Evolutionary conservation across 2,888 invertebrate species (phyloP), one percentile per base, ranked within the genome.

Genomic region (Sericinus montela): DNA sequence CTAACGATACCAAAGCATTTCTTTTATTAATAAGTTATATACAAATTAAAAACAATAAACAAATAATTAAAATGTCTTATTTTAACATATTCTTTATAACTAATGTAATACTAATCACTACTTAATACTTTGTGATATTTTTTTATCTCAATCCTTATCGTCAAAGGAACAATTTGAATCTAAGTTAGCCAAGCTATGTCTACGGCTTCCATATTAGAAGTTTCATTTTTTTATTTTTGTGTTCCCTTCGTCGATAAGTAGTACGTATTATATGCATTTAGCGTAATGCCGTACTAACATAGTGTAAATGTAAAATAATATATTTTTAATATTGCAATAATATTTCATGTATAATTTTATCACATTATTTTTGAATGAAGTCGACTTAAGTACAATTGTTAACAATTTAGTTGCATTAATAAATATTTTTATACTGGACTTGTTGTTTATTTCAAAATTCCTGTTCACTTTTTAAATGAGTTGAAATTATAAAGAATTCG

Each of bases 1-100:
- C 50, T 50, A 50, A 45, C 45, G 45, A 50, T 45, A 50, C 50
- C 50, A 50, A 50, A 50, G 50, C 45, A 42, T 50, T 50, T 36
- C 5, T 15, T 29, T 44, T 40, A 23, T 14, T 16, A 13, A n/a
- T 49, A 40, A 30, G 7, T 35, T 39, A 25, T 39, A 44, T 29
- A 15, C 1, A 15, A 29, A 29, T 5, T 8, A 4, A 4, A n/a
- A 25, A 25, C 25, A 25, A 7, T 6, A 25, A 25, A 8, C 4
- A 1, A 8, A 25, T 25, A 4, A 6, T 19, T 19, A 3, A 19
- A 19, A 19, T 19, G 5, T 19, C 5, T 19, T 2, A 19, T 19
- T 2, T 19, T 19, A 19, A 19, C 19, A 19, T 19, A 19, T 5
- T 2, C 5, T 19, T 19, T 19, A 1, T 30, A 11, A 30, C 11